Evolutionary conservation across 2,888 invertebrate species (phyloP), one percentile per base, ranked within the genome.

Genomic region (Leptinotarsa tumamoca): DNA sequence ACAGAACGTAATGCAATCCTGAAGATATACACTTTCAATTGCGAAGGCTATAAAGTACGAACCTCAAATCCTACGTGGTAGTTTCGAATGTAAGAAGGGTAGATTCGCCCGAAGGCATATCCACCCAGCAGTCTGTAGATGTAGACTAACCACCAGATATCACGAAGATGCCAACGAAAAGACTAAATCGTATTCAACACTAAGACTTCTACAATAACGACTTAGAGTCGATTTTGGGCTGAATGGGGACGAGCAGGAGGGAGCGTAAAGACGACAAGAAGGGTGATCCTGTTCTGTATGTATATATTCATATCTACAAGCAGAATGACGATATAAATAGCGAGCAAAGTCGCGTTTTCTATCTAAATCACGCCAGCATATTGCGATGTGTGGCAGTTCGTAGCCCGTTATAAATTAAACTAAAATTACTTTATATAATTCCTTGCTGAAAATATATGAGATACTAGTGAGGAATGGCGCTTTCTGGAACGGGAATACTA

Each of bases 271-370:
- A 72, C 68, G 78, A 21, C 43, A 5, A 58, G 49, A 49, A 58
- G 58, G 58, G 51, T 68, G 68, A 68, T 68, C 68, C 85, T 84
- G 81, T 81, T 85, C 82, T 81, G 81, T 85, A 85, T 86, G 86
- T 85, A 86, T 86, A 86, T 86, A 86, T 87, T 87, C 87, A 87
- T 87, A 87, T 86, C 85, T 86, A 85, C 85, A 84, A 87, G 85
- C 85, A 86, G 86, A 86, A 86, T 86, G 86, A 87, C 87, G 86
- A 86, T 87, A 87, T 87, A 87, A 87, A 87, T 87, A 86, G 86
- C 84, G 78, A 77, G 82, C 84, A 86, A 87, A 87, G 86, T 87
- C 86, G 86, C 86, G 85, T 87, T 87, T 87, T 87, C 87, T 87
- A 87, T 87, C 86, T 86, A 87, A 87, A 87, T 87, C 87, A 86